phyloP scores from a whole-genome alignment of 2,797 vertebrate genomes.

The Margarornis squamiger region DNA sequence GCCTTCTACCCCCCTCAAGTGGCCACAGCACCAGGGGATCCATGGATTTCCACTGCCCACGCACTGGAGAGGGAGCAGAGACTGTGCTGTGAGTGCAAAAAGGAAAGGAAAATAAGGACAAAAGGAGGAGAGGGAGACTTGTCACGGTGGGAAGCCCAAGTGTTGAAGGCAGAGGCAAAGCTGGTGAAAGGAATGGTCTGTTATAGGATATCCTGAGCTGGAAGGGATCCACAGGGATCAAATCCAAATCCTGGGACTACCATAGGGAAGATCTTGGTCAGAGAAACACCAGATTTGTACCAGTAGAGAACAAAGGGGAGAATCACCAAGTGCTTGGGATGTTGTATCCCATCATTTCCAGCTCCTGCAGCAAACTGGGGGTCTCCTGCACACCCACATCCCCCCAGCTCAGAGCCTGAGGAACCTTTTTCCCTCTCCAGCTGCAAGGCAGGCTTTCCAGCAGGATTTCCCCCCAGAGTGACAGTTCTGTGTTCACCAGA shows the following conservation, averaged over 20 bases:
- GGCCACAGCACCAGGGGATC: background rate
- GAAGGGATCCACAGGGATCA: background rate
- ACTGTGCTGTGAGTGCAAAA: too few relatives aligned
- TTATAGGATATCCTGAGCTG: background rate
- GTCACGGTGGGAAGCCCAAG: background rate
- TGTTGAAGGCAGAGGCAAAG: background rate
- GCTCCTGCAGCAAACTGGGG: background rate
- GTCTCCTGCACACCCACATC: background rate
- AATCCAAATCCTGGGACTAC: background rate
- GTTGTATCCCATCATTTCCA: too few relatives aligned
- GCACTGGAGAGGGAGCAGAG: background rate
- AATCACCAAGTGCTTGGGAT: background rate
- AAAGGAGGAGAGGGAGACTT: background rate
- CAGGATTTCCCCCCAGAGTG: background rate
- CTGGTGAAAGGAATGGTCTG: background rate
- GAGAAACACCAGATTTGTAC: background rate
- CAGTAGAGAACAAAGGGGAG: background rate
- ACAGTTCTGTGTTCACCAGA: too few relatives aligned
- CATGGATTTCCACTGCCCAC: background rate
- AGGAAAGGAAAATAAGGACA: background rate
- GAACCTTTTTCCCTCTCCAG: too few relatives aligned
- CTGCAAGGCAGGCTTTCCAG: fast-evolving
- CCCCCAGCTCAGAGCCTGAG: too few relatives aligned
- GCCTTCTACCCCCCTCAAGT: background rate
- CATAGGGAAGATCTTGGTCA: background rate